Base-by-base conservation (phyloP, 2,113 vertebrate species). In the Psophia crepitans region DNA sequence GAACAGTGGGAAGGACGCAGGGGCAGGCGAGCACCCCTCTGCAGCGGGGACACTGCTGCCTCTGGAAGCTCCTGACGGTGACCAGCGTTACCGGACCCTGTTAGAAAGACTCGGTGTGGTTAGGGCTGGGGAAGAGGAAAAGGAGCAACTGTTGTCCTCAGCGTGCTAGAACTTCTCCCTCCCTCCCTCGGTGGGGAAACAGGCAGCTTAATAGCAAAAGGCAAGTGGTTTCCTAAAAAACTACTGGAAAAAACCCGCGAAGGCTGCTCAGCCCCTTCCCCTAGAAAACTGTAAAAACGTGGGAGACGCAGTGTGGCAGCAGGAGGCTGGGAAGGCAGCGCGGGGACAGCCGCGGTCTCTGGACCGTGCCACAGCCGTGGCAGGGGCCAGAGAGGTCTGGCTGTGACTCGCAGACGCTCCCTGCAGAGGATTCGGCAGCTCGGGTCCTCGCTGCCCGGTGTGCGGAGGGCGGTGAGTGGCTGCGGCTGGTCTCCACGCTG, bases 211-310 rank as follows among this genome's bases (percentile, higher is more conserved):
- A 51, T 28, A 43, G 73, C 89, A 93, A 56, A 79, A 94, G 83
- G 75, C 88, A 86, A 94, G 61, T 41, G 90, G 63, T 89, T 89
- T 58, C 87, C 97, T 97, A 95, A 89, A 96, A 94, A 94, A 75
- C 92, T 90, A 90, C 89, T 35, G 78, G 58, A 60, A 86, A 54
- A 30, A 54, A 66, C 63, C 46, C 1, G 12, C 5, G 1, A 27
- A 56, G 88, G 80, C 64, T 43, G 86, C 75, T 68, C 32, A 20
- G 86, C 58, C 57, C 57, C 53, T 14, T 44, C 68, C 65, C 71
- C 57, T 79, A 35, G 82, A 61, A 87, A 89, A 56, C 28, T 7
- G 92, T 90, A 90, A 89, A 90, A 94, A 79, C 1, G 9, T 23
- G 9, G 68, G 95, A 66, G 92, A 71, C 88, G 73, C 69, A n/a